Evolutionary conservation across 1,140 invertebrate genomes (phyloP), one percentile per base, ranked within the genome.

Genomic region (Stegodyphus dumicola): DNA sequence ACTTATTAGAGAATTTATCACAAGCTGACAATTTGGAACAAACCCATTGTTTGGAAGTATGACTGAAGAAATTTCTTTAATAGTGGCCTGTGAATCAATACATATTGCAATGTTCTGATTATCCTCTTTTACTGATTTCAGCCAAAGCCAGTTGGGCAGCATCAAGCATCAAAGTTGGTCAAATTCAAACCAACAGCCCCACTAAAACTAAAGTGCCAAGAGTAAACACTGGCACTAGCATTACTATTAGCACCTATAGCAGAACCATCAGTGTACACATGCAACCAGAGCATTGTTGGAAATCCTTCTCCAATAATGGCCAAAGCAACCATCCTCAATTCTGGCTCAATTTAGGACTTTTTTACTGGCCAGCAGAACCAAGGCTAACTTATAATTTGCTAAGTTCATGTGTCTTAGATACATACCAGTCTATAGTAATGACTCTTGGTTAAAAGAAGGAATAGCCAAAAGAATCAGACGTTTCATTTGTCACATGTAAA

Each of bases 41-140:
- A 5, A 17, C 11, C n/a, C 65, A 7, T 67, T 67, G 13, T 17
- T 67, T 15, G 65, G 1, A n/a, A 7, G 65, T 67, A 67, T 60
- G 1, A 60, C 15, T 9, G 56, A 60, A 1, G 17, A n/a, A 17
- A 67, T 17, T 15, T 2, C 13, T 15, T 18, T 67, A n/a, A 67
- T 67, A 67, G 65, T 67, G 13, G 65, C 7, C 65, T 67, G 65
- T 67, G 17, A 67, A 67, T 4, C 65, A 67, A 67, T 67, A 18
- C 0, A 67, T 2, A 67, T 67, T 6, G 6, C 13, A 17, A 67
- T 67, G 17, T 67, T 67, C 11, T 2, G 65, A 18, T 18, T 7
- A 67, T 67, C 17, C 7, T n/a, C 17, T n/a, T 2, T 67, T 17
- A 13, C n/a, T 17, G n/a, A 67, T 67, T 67, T n/a, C 65, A 17